Evolutionary conservation across 1,140 invertebrate species (phyloP).

Genomic region (Mesaphorura yosii): DNA sequence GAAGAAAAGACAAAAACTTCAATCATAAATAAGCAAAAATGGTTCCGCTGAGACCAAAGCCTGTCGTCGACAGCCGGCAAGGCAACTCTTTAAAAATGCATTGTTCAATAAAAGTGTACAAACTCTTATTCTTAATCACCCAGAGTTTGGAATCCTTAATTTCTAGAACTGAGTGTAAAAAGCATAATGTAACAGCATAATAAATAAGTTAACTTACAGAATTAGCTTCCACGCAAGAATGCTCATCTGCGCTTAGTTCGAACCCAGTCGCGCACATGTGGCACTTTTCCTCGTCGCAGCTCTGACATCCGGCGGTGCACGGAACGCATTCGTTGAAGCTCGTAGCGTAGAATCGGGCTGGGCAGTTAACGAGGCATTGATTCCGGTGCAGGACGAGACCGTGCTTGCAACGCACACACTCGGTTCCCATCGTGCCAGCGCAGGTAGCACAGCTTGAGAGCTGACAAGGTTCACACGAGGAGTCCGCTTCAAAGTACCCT

Average conservation of each 20-base stretch:
- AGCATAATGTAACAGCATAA: no score
- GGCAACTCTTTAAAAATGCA: not conserved
- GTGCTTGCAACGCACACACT: constrained; percentile 66
- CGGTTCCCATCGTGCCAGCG: constrained; percentile 60
- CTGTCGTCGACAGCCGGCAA: no score
- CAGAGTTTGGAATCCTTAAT: no score
- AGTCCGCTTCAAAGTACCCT: constrained; percentile 59
- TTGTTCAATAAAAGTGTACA: no score
- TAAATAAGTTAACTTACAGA: constrained; percentile 10
- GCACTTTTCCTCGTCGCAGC: constrained; percentile 40
- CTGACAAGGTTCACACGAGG: constrained; percentile 24
- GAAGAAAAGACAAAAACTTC: not conserved
- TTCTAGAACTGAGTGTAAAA: no score
- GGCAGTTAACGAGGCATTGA: constrained; percentile 69
- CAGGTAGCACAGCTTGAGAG: constrained; percentile 45
- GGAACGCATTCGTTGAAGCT: constrained; percentile 60
- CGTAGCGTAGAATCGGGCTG: constrained; percentile 66
- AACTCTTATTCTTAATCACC: no score
- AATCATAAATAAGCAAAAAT: not conserved
- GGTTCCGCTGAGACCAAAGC: no score
- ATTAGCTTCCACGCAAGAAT: constrained; percentile 9
- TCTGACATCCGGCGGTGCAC: constrained; percentile 51
- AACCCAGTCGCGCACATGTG: constrained; percentile 10
- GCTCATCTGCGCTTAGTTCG: not conserved
- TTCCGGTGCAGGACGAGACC: constrained; percentile 65